Evolutionary conservation across 2,113 vertebrate genomes (phyloP).

Genomic region (Cyanoramphus novaezelandiae): DNA sequence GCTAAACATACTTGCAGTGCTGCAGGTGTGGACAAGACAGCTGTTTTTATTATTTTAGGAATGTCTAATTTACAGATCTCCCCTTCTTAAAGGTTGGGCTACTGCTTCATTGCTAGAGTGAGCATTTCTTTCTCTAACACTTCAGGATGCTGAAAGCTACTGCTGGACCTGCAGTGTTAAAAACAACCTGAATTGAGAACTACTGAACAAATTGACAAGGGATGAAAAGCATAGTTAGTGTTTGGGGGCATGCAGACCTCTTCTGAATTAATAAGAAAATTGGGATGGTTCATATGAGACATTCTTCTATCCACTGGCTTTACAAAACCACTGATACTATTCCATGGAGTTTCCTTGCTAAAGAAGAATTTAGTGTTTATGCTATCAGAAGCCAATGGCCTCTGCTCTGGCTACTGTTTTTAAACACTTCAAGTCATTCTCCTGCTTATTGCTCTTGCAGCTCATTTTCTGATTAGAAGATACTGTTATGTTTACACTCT

Average conservation of each 20-base stretch:
- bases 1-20: not conserved
- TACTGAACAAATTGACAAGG: not conserved
- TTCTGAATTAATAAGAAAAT: not conserved
- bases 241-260: not conserved
- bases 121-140: not conserved
- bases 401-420: not conserved
- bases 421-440: not conserved
- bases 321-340: not conserved
- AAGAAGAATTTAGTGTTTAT: not conserved
- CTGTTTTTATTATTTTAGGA: not conserved
- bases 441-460: not conserved
- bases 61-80: not conserved
- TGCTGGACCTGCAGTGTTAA: not conserved
- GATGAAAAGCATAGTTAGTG: not conserved
- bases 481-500: not conserved
- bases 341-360: not conserved
- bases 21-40: not conserved
- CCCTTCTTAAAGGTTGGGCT: not conserved
- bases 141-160: not conserved
- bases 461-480: not conserved
- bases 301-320: not conserved
- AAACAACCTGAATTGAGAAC: not conserved
- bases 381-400: not conserved
- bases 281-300: not conserved
- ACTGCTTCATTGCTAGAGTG: not conserved